These are phyloP conservation scores for Trematomus loennbergii DNA, from an alignment of 2,113 vertebrate species.

Conservation along the genomic window DNA sequence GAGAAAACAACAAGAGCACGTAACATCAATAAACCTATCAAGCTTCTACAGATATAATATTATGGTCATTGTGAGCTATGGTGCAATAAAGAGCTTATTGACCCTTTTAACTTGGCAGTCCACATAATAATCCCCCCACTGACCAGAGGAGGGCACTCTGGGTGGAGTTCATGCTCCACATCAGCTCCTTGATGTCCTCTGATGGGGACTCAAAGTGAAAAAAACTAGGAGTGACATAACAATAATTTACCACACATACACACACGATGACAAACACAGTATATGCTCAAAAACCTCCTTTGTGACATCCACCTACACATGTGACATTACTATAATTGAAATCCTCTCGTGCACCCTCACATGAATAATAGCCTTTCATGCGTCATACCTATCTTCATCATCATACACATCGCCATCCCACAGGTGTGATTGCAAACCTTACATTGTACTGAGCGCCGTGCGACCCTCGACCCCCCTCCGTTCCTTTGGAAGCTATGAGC, in stretches of 20 bases:
- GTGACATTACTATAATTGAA: conserved; percentile 15
- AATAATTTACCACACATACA: conserved; percentile 2
- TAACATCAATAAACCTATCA: conserved; percentile 38
- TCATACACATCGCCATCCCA: not conserved
- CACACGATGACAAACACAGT: conserved; percentile 14
- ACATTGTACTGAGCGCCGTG: not conserved
- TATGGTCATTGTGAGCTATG: not conserved
- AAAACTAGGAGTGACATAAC: not conserved
- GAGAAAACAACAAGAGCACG: no score
- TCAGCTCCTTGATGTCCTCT: conserved; percentile 26
- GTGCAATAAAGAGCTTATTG: not conserved
- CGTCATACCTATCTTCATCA: not conserved
- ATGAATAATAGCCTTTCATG: not conserved
- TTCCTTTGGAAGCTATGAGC: conserved; percentile 13
- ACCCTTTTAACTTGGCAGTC: not conserved
- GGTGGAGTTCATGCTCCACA: conserved; percentile 32
- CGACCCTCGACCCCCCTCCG: conserved; percentile 2
- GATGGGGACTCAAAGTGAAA: conserved; percentile 19
- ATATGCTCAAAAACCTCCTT: not conserved
- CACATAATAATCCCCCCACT: conserved; percentile 10
- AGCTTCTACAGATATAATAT: conserved; percentile 6
- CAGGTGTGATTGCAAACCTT: conserved; percentile 20
- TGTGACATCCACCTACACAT: not conserved
- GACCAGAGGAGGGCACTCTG: conserved; percentile 39
- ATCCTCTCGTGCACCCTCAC: not conserved